These are phyloP conservation scores for Drosophila prosaltans DNA, from an alignment of 1,140 invertebrate genomes.

Conservation along the genomic window DNA sequence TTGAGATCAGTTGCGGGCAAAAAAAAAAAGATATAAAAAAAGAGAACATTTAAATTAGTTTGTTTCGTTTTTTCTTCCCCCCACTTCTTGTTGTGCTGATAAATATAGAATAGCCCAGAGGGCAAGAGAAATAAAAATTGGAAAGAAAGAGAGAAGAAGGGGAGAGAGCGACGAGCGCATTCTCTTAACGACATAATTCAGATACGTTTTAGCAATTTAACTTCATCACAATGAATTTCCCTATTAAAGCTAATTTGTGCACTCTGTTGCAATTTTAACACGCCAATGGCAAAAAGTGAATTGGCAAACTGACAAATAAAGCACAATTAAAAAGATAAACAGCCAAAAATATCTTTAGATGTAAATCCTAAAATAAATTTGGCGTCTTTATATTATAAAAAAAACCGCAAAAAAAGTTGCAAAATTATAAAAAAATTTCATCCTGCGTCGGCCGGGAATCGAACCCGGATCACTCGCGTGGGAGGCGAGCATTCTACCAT, in stretches of 20 bases:
- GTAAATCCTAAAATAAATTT: too few species aligned
- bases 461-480: constrained; percentile 91
- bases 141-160: not conserved
- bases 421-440: too few species aligned
- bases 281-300: not conserved
- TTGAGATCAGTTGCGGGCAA: constrained; percentile 4
- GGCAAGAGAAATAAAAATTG: not conserved
- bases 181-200: constrained; percentile 11
- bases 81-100: not conserved
- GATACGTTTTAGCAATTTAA: constrained; percentile 10
- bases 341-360: too few species aligned
- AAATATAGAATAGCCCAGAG: constrained; percentile 5
- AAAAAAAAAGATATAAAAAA: not conserved
- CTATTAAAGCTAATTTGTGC: constrained; percentile 9
- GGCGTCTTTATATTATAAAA: too few species aligned
- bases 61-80: not conserved
- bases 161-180: not conserved
- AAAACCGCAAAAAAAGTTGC: too few species aligned
- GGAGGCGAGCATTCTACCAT: too few species aligned
- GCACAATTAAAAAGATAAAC: too few species aligned
- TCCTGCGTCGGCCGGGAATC: constrained; percentile 94
- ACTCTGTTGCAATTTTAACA: not conserved
- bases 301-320: not conserved
- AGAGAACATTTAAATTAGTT: constrained; percentile 13
- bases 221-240: constrained; percentile 12